These are phyloP conservation scores for Acanthosepion lycidas DNA, from an alignment of 2,888 invertebrate species.

Conservation along the genomic window DNA sequence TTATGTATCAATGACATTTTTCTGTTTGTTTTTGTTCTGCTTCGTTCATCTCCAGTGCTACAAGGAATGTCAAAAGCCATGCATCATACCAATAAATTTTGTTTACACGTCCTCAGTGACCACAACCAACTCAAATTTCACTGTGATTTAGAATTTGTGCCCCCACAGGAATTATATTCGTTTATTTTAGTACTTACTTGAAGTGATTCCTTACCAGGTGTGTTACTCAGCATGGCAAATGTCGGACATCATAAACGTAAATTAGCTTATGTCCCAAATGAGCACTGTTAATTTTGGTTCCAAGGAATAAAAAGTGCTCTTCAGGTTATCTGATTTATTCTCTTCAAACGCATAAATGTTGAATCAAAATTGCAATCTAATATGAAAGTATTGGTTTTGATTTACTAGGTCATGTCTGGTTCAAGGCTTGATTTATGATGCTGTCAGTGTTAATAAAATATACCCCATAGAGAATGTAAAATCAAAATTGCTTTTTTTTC, in stretches of 20 bases:
- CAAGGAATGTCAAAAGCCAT: background rate
- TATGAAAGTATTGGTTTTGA: no score
- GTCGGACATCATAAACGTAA: background rate
- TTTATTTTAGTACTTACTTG: slow-evolving; percentile 6
- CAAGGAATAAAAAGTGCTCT: no score
- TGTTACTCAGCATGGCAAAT: background rate
- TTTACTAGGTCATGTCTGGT: no score
- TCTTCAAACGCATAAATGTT: no score
- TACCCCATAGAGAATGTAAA: no score
- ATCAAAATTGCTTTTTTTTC: no score
- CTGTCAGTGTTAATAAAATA: no score
- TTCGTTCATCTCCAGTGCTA: background rate
- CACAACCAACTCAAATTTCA: background rate
- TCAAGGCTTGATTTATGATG: no score
- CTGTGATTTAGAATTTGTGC: background rate
- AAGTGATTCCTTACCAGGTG: background rate
- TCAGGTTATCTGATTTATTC: no score
- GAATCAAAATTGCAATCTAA: no score
- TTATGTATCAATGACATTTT: slow-evolving; percentile 33
- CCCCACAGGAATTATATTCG: slow-evolving; percentile 11
- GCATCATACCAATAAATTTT: background rate
- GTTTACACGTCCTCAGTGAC: background rate
- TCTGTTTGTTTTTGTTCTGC: background rate
- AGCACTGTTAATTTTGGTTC: no score
- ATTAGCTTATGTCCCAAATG: no score